Evolutionary conservation across 2,888 invertebrate species (phyloP), one percentile per base, ranked within the genome.

Genomic region (Chrysolina oricalcia): DNA sequence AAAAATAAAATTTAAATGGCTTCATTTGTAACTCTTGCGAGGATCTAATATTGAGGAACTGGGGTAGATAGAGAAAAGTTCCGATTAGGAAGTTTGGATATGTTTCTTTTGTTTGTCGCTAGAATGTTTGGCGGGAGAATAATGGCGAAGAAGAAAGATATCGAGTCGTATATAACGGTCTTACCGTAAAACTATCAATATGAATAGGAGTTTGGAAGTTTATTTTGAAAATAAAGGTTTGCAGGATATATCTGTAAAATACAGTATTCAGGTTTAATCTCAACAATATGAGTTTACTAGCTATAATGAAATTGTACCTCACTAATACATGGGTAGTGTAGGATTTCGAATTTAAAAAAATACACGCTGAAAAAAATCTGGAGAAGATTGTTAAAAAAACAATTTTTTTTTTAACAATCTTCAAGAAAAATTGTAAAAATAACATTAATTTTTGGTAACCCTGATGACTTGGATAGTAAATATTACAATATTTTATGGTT

Each of bases 1-100:
- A 73, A 70, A 72, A 76, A 76, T 76, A 79, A 79, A 79, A 76
- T 78, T 74, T 80, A 77, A 80, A 75, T 73, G 76, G 73, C 72
- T 70, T 73, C 73, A 78, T 78, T 78, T 78, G 77, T 78, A 75
- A 73, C 74, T 53, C 70, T 71, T 64, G 56, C 66, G 65, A 67
- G 65, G 70, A 76, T 76, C 76, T 76, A 73, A 73, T 76, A 74
- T 71, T 67, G 48, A 62, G 67, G 62, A 23, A 35, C 59, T 70
- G 67, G 72, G 75, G 72, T 64, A 72, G 75, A 75, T 72, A 69
- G 35, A 43, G 59, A 69, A 65, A 56, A 35, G 35, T 66, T 63
- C 68, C 64, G 75, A 75, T 75, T 75, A 69, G 72, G 65, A 72
- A 75, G 72, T 72, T 72, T 71, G 59, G 46, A 65, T 23, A 72